Evolutionary conservation across 2,113 vertebrate genomes (phyloP).

Genomic region (Rallus limicola): DNA sequence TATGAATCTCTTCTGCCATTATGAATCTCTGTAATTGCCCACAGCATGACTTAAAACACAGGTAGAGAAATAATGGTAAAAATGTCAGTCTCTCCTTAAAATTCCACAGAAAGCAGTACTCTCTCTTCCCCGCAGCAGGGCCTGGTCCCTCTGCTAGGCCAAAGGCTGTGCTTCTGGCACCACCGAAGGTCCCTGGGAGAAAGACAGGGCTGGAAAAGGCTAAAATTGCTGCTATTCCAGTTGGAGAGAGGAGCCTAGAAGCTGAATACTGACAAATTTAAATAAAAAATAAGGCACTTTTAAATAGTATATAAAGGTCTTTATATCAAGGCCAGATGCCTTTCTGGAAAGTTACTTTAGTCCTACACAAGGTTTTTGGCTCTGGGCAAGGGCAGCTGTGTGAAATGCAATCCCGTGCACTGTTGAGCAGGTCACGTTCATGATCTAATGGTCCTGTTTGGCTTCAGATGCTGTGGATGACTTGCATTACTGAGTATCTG

Average conservation of each 20-base stretch:
- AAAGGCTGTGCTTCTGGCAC: not conserved
- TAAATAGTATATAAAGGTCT: not conserved
- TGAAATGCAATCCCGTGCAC: conserved; percentile 16
- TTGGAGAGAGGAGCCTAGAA: not conserved
- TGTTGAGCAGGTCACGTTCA: not conserved
- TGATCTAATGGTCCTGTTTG: not conserved
- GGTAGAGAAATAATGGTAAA: not conserved
- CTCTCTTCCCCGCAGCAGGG: not conserved
- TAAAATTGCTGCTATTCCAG: conserved; percentile 1
- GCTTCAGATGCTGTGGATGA: not conserved
- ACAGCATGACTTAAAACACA: not conserved
- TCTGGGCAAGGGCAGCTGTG: conserved; percentile 49
- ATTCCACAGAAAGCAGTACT: not conserved
- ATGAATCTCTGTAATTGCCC: not conserved
- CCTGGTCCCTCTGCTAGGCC: not conserved
- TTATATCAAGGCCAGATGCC: conserved; percentile 35
- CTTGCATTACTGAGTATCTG: not conserved
- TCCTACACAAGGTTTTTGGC: conserved; percentile 36
- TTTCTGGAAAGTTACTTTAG: conserved; percentile 50
- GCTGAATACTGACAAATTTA: conserved; percentile 4
- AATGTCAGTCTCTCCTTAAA: not conserved
- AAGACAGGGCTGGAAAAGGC: not conserved
- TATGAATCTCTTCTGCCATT: not conserved
- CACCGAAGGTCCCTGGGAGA: not conserved
- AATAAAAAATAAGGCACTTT: conserved; percentile 17